A percentile compares a stretch with the other conserved stretches of the same genome.
phyloP scores from a whole-genome alignment of 2,888 invertebrate genomes.

The Pheosia gnoma region DNA sequence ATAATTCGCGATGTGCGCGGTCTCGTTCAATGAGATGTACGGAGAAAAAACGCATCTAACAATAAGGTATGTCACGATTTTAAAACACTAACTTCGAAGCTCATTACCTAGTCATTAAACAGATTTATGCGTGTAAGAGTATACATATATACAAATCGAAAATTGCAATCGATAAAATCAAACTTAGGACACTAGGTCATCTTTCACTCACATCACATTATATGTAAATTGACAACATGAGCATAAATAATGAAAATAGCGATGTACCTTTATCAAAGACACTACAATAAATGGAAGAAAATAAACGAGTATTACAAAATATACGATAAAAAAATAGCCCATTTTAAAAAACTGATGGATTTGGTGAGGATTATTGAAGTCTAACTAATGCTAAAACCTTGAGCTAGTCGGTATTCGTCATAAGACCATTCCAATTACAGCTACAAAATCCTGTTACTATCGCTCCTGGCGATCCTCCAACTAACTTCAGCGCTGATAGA shows the following conservation, averaged over 20 bases:
- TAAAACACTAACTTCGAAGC: background rate
- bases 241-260: too few relatives aligned
- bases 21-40: too few relatives aligned
- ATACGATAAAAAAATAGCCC: background rate
- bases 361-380: too few relatives aligned
- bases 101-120: too few relatives aligned
- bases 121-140: too few relatives aligned
- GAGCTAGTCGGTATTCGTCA: too few relatives aligned
- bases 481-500: slow-evolving; percentile 44
- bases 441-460: slow-evolving; percentile 21
- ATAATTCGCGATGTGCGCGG: background rate
- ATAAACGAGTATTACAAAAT: background rate
- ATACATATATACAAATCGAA: too few relatives aligned
- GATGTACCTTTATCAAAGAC: background rate
- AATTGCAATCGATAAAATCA: too few relatives aligned
- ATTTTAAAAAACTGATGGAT: background rate
- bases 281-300: background rate
- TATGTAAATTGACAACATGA: too few relatives aligned
- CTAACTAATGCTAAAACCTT: too few relatives aligned
- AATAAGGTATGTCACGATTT: background rate
- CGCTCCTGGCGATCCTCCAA: slow-evolving; percentile 35
- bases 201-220: too few relatives aligned
- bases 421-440: slow-evolving; percentile 21
- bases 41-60: background rate
- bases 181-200: too few relatives aligned